phyloP scores from a whole-genome alignment of 2,113 vertebrate species.

The Saccopteryx bilineata region DNA sequence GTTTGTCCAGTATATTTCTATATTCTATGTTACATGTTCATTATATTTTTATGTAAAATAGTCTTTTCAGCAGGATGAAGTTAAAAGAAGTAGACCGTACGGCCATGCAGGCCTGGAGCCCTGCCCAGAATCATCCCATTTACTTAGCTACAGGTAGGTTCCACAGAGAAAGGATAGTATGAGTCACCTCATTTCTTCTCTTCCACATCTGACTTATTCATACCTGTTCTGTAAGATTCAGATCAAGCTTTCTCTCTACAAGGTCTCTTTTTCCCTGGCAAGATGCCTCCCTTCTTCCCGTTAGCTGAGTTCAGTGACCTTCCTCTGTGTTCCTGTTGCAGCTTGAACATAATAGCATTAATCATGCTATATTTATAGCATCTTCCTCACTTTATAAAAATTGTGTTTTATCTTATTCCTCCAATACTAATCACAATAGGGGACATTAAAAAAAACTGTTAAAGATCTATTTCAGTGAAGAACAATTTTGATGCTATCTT shows the following conservation, averaged over 20 bases:
- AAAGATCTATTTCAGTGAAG: constrained; percentile 7
- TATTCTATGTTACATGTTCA: background rate
- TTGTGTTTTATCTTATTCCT: constrained; percentile 15
- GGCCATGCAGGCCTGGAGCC: constrained; percentile 98
- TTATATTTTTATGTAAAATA: constrained; percentile 29
- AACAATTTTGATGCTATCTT: constrained; percentile 3
- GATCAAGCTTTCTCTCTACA: background rate
- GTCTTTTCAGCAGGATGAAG: constrained; percentile 92
- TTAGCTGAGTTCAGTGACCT: background rate
- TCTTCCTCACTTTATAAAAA: background rate
- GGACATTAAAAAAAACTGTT: background rate
- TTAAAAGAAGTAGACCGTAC: constrained; percentile 97
- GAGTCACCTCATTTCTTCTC: background rate
- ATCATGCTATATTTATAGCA: background rate
- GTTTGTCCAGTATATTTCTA: background rate
- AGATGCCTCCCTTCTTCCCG: background rate
- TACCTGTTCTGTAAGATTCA: background rate
- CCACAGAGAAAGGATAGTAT: background rate
- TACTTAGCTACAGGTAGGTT: constrained; percentile 95
- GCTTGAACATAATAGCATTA: background rate
- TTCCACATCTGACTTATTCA: background rate
- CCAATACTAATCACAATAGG: background rate
- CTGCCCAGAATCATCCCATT: constrained; percentile 95
- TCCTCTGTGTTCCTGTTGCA: background rate
- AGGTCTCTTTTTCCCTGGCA: background rate